phyloP scores from a whole-genome alignment of 2,888 invertebrate species.

The Amphipoea oculea region DNA sequence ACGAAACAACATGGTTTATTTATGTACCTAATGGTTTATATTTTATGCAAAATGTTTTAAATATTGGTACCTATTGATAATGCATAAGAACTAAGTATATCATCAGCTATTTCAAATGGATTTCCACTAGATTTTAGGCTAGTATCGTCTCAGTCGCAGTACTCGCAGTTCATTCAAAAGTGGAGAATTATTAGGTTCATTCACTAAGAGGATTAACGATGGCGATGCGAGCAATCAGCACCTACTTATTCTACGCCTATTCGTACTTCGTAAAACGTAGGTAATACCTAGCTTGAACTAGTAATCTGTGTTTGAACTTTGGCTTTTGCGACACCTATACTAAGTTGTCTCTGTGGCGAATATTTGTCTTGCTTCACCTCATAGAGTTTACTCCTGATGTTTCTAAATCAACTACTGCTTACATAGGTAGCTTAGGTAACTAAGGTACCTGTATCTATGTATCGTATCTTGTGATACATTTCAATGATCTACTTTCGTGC shows the following conservation, averaged over 20 bases:
- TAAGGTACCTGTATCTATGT: background rate
- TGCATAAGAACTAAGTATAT: background rate
- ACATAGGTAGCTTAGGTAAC: background rate
- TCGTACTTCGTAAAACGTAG: conserved; percentile 27
- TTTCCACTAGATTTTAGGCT: background rate
- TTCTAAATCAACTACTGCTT: conserved; percentile 25
- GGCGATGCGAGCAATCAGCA: background rate
- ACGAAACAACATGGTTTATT: background rate
- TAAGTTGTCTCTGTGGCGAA: conserved; percentile 2
- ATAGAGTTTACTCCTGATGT: conserved; percentile 5
- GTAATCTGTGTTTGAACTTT: conserved; percentile 49
- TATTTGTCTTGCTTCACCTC: conserved; percentile 5
- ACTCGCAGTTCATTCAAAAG: conserved; percentile 16
- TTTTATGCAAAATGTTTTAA: background rate
- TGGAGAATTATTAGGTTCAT: conserved; percentile 33
- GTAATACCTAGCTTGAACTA: conserved; percentile 30
- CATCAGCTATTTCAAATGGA: background rate
- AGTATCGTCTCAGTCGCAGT: background rate
- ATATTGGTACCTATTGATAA: background rate
- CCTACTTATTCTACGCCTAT: background rate
- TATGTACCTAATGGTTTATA: background rate
- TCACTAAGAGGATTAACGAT: conserved; percentile 39
- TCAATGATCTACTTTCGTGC: conserved; percentile 53
- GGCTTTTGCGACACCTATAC: conserved; percentile 9
- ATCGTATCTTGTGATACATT: conserved; percentile 31